Base-by-base conservation (phyloP, 1,140 invertebrate genomes). In the Drosophila kepulauana region DNA sequence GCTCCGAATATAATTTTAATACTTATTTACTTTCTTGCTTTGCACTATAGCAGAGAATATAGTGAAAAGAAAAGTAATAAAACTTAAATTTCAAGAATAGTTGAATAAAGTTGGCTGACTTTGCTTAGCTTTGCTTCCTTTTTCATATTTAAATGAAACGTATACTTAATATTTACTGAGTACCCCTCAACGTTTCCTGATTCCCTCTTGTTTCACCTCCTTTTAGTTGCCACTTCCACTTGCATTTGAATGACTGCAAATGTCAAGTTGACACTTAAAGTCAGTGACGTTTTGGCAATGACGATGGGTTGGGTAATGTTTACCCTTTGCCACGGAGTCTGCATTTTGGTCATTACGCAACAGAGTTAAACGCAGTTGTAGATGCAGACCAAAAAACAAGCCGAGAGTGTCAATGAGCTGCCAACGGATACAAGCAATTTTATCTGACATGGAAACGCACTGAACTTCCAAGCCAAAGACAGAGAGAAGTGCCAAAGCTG, bases 401-500 rank as follows among this genome's bases (percentile, higher is more conserved):
- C 46, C 48, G 25, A 45, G 52, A 13, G 43, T 45, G 51, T 54
- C 20, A 13, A 11, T 8, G 35, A 2, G 16, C 46, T 67, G 64
- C 45, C 61, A 79, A 64, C 79, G 79, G 79, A 86, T 86, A 68
- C 82, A 51, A 86, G 84, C 72, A 86, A 86, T 86, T 86, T 86
- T 3, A 72, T 48, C 76, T 59, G 62, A 70, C 30, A 20, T 51
- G 74, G 28, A 76, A 79, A 70, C 68, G 82, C 82, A 87, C 62
- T 85, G 78, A 63, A 85, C 51, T 54, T 54, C 15, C 61, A 51
- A n/a, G n/a, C 20, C 38, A 57, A 46, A 59, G 33, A 15, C 16
- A 30, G 11, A 43, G 43, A 41, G 15, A 28, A 46, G 41, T 33
- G 11, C 15, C 20, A 5, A 33, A 33, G 13, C 35, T 49, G 8